phyloP scores from a whole-genome alignment of 2,888 invertebrate species.

The Glyphotaelius pellucidus region DNA sequence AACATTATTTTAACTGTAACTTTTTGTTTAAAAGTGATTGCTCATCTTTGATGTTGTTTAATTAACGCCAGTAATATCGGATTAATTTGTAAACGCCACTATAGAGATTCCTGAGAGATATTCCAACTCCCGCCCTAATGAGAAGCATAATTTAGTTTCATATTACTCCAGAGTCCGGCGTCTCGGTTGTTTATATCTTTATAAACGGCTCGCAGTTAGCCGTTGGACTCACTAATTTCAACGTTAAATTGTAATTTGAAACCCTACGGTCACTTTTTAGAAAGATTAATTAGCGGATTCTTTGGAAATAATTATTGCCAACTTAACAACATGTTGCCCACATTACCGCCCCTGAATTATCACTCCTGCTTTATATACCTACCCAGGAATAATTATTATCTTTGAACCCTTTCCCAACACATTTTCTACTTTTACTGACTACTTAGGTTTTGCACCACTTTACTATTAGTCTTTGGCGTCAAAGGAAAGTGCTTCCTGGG shows the following conservation, averaged over 20 bases:
- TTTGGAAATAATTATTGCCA: constrained; percentile 46
- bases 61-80: background rate
- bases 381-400: background rate
- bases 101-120: background rate
- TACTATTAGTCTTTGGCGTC: background rate
- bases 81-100: background rate
- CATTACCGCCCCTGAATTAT: constrained; percentile 26
- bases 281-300: constrained; percentile 60
- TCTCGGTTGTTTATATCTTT: constrained; percentile 15
- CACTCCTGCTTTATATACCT: background rate
- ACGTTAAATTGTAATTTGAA: constrained; percentile 63
- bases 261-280: constrained; percentile 51
- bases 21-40: background rate
- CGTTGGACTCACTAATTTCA: constrained; percentile 48
- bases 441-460: background rate
- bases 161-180: constrained; percentile 17
- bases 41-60: background rate
- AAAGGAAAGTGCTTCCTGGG: background rate
- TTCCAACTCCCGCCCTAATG: background rate
- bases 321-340: constrained; percentile 37
- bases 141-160: background rate
- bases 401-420: background rate
- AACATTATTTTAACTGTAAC: no score
- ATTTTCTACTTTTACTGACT: background rate
- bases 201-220: constrained; percentile 17